These are phyloP conservation scores for Channa maculata DNA, from an alignment of 2,113 vertebrate species.

Conservation along the genomic window DNA sequence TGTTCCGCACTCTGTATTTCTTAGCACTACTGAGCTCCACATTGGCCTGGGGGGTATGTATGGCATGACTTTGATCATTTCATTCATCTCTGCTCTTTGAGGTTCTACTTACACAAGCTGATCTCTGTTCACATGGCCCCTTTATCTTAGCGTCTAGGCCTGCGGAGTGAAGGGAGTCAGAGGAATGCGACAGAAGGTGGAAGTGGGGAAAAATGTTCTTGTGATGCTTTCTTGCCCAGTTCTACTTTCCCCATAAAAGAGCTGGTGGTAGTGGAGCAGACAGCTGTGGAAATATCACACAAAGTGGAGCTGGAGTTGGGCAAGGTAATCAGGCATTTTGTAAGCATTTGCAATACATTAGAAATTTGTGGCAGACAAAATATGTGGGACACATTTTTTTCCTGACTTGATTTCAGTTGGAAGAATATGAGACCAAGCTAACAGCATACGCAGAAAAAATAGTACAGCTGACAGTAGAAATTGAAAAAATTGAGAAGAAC, in stretches of 20 bases:
- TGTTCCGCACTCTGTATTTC: slow-evolving; percentile 67
- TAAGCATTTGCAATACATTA: not conserved
- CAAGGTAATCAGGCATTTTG: slow-evolving; percentile 58
- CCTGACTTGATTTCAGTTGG: slow-evolving; percentile 78
- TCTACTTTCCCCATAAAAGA: slow-evolving; percentile 68
- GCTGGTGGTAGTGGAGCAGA: slow-evolving; percentile 65
- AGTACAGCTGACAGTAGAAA: slow-evolving; percentile 79
- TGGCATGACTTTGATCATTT: slow-evolving; percentile 6
- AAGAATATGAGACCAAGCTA: slow-evolving; percentile 81
- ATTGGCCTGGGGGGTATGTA: slow-evolving; percentile 60
- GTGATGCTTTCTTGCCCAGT: slow-evolving; percentile 75
- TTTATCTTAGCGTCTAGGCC: slow-evolving; percentile 35
- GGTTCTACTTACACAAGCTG: not conserved
- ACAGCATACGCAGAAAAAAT: slow-evolving; percentile 84
- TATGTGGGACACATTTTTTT: not conserved
- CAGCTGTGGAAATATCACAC: slow-evolving; percentile 53
- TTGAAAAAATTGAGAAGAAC: slow-evolving; percentile 84
- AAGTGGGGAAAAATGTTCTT: slow-evolving; percentile 62
- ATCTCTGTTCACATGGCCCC: not conserved
- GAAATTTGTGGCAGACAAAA: not conserved
- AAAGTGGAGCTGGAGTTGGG: slow-evolving; percentile 75
- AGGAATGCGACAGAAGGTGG: slow-evolving; percentile 62
- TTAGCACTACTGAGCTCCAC: slow-evolving; percentile 64
- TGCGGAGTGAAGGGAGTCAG: slow-evolving; percentile 23
- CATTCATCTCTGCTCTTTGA: slow-evolving; percentile 12